phyloP scores from a whole-genome alignment of 2,113 vertebrate species.

The Pyxicephalus adspersus region DNA sequence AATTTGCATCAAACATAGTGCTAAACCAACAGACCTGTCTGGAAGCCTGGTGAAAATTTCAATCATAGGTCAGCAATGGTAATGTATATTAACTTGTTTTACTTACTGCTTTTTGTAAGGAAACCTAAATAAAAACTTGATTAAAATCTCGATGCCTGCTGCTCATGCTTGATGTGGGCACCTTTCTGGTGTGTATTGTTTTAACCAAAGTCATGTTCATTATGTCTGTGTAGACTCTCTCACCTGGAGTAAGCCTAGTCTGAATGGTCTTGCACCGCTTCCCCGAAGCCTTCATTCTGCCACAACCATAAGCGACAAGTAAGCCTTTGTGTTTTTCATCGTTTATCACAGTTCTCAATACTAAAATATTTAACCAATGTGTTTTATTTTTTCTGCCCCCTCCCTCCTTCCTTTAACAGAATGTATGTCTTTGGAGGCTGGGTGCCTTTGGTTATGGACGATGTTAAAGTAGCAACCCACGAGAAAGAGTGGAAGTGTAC shows the following conservation, averaged over 20 bases:
- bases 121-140: too few relatives aligned
- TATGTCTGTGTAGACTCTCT: slow-evolving; percentile 75
- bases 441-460: slow-evolving; percentile 93
- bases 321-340: slow-evolving; percentile 55
- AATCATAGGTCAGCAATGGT: too few relatives aligned
- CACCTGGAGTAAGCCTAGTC: slow-evolving; percentile 88
- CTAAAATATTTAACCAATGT: too few relatives aligned
- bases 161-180: too few relatives aligned
- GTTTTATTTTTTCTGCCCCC: too few relatives aligned
- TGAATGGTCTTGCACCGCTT: slow-evolving; percentile 84
- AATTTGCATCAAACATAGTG: too few relatives aligned
- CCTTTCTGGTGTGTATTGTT: not conserved
- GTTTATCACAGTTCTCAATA: too few relatives aligned
- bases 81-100: too few relatives aligned
- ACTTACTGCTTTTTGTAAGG: too few relatives aligned
- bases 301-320: slow-evolving; percentile 91
- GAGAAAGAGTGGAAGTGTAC: slow-evolving; percentile 97
- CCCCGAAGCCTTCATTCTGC: slow-evolving; percentile 90
- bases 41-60: too few relatives aligned
- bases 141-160: too few relatives aligned
- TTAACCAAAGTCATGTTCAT: not conserved
- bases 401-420: slow-evolving; percentile 67
- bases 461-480: slow-evolving; percentile 93
- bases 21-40: too few relatives aligned
- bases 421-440: slow-evolving; percentile 95